These are phyloP conservation scores for Drepana falcataria DNA, from an alignment of 2,888 invertebrate genomes.

Conservation along the genomic window DNA sequence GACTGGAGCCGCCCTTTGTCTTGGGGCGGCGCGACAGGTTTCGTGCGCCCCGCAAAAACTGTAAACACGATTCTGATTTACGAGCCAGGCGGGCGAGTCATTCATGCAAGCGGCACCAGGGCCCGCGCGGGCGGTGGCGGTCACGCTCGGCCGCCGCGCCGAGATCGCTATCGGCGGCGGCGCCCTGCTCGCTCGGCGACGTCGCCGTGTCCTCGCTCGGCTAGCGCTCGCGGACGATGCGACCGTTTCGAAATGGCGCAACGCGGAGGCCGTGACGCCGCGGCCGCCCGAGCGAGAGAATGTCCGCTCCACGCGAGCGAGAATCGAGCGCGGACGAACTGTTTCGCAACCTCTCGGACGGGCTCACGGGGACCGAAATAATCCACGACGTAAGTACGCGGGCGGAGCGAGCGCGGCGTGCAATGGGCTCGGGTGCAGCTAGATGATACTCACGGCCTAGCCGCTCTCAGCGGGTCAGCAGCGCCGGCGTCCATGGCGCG, in stretches of 20 bases:
- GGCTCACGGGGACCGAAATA: constrained; percentile 68
- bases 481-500: constrained; percentile 75
- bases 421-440: constrained; percentile 31
- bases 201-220: constrained; percentile 55
- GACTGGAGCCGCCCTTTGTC: constrained; percentile 47
- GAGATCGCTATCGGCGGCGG: constrained; percentile 58
- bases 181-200: constrained; percentile 39
- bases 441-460: constrained; percentile 75
- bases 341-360: constrained; percentile 74
- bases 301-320: constrained; percentile 66
- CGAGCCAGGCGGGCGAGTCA: constrained; percentile 50
- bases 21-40: constrained; percentile 65
- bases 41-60: constrained; percentile 62
- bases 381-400: constrained; percentile 55
- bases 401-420: constrained; percentile 37
- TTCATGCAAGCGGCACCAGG: constrained; percentile 44
- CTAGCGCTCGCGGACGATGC: constrained; percentile 55
- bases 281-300: constrained; percentile 71
- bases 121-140: constrained; percentile 53
- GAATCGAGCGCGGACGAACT: constrained; percentile 58
- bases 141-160: constrained; percentile 73
- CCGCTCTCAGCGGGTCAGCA: constrained; percentile 72
- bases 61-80: constrained; percentile 72
- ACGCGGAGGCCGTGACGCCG: constrained; percentile 76
- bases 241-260: constrained; percentile 73